Evolutionary conservation across 2,888 invertebrate species (phyloP).

Genomic region (Drosophila quinaria): DNA sequence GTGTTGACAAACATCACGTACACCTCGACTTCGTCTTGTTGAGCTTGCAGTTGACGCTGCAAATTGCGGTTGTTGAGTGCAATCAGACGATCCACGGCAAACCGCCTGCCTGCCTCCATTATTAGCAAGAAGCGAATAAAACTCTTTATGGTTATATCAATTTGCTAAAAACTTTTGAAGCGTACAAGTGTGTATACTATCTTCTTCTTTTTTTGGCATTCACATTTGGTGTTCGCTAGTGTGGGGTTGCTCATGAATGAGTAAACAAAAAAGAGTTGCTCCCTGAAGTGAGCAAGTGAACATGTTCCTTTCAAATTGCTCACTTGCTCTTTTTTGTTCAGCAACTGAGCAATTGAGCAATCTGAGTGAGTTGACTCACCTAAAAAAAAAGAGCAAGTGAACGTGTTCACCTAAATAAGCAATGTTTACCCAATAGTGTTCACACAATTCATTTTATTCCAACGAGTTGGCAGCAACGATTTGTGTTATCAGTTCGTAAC

Average conservation of each 20-base stretch:
- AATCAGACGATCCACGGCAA: conserved; percentile 54
- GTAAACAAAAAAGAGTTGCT: too few relatives aligned
- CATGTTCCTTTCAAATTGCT: too few relatives aligned
- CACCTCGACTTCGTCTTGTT: conserved; percentile 76
- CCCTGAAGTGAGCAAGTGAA: too few relatives aligned
- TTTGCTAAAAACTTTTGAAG: conserved; percentile 22
- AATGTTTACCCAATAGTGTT: too few relatives aligned
- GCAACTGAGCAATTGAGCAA: too few relatives aligned
- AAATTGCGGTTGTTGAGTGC: conserved; percentile 47
- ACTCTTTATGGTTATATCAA: neutral
- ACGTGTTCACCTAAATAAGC: too few relatives aligned
- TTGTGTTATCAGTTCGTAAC: too few relatives aligned
- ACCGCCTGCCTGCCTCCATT: neutral
- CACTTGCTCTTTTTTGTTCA: too few relatives aligned
- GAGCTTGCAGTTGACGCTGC: conserved; percentile 10
- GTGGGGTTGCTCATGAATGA: too few relatives aligned
- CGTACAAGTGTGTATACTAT: conserved; percentile 36
- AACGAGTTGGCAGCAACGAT: conserved; percentile 14
- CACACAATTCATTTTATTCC: neutral
- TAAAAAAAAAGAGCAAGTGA: too few relatives aligned
- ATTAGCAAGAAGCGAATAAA: neutral
- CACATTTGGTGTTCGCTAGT: conserved; percentile 6
- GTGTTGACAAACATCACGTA: conserved; percentile 89
- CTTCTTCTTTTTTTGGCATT: conserved; percentile 28
- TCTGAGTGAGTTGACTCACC: too few relatives aligned